Evolutionary conservation across 2,888 invertebrate species (phyloP).

Genomic region (Nudaria mundana): DNA sequence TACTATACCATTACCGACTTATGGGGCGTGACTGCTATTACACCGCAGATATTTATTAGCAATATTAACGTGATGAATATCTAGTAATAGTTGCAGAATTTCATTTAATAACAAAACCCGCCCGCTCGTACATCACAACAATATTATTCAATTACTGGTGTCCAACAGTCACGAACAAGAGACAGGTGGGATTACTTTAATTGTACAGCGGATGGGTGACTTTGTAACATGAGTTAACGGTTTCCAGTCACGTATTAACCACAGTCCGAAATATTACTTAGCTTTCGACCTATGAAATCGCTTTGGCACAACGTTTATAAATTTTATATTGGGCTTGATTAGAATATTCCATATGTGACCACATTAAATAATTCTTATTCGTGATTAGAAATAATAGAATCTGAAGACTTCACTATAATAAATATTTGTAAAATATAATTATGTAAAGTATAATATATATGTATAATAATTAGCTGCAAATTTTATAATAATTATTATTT

Average conservation of each 20-base stretch:
- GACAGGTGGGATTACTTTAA: conserved; percentile 36
- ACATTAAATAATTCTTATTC: neutral
- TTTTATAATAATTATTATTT: too few relatives aligned
- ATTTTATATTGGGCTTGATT: conserved; percentile 8
- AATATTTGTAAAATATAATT: too few relatives aligned
- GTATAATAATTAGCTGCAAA: too few relatives aligned
- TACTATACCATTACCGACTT: too few relatives aligned
- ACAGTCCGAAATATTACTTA: conserved; percentile 4
- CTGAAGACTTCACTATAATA: too few relatives aligned
- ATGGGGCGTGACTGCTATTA: too few relatives aligned
- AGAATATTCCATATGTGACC: conserved; percentile 3
- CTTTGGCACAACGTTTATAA: conserved; percentile 3
- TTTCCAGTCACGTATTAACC: conserved; percentile 17
- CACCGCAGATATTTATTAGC: too few relatives aligned
- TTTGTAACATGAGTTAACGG: conserved; percentile 13
- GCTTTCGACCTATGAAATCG: conserved; percentile 4
- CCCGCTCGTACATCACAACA: neutral
- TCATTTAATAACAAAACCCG: neutral
- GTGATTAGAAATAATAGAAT: conserved; percentile 2
- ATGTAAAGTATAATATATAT: too few relatives aligned
- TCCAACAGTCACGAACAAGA: conserved; percentile 26
- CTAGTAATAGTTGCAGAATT: neutral
- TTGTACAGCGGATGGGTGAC: conserved; percentile 29
- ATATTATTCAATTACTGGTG: conserved; percentile 18
- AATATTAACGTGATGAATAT: too few relatives aligned